Evolutionary conservation across 2,113 vertebrate species (phyloP).

Genomic region (Romanogobio albipinnatus): DNA sequence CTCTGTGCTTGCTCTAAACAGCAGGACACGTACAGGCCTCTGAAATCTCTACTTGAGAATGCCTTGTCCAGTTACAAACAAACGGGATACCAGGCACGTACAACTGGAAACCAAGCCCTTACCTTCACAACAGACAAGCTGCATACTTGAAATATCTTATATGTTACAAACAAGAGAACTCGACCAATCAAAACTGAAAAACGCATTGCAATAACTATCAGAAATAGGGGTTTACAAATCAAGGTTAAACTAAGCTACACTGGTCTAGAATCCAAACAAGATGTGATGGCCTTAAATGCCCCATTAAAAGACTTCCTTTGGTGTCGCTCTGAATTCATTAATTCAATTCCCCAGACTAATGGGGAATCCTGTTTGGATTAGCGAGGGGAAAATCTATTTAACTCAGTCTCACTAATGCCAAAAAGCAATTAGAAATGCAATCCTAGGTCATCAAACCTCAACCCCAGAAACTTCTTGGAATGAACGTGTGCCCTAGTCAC

Average conservation of each 20-base stretch:
- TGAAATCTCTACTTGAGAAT: not conserved
- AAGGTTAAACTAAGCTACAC: not conserved
- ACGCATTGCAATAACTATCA: not conserved
- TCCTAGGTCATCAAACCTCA: slow-evolving; percentile 55
- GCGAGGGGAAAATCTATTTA: slow-evolving; percentile 37
- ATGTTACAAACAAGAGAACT: not conserved
- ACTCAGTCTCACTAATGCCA: slow-evolving; percentile 43
- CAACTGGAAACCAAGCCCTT: not conserved
- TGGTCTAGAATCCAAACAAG: slow-evolving; percentile 21
- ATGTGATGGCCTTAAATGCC: slow-evolving; percentile 1
- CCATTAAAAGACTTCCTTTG: not conserved
- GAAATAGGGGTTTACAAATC: slow-evolving; percentile 1
- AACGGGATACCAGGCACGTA: not conserved
- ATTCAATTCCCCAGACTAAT: slow-evolving; percentile 31
- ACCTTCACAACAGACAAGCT: not conserved
- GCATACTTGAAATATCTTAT: not conserved
- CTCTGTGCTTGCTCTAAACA: slow-evolving; percentile 4
- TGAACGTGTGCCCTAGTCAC: not conserved
- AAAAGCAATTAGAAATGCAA: slow-evolving; percentile 49
- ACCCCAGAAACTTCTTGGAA: slow-evolving; percentile 36
- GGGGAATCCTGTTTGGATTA: slow-evolving; percentile 49
- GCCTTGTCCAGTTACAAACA: not conserved
- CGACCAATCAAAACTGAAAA: not conserved
- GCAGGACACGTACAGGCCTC: not conserved
- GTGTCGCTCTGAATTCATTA: slow-evolving; percentile 9